phyloP scores from a whole-genome alignment of 2,888 invertebrate genomes.

The Xylota segnis region DNA sequence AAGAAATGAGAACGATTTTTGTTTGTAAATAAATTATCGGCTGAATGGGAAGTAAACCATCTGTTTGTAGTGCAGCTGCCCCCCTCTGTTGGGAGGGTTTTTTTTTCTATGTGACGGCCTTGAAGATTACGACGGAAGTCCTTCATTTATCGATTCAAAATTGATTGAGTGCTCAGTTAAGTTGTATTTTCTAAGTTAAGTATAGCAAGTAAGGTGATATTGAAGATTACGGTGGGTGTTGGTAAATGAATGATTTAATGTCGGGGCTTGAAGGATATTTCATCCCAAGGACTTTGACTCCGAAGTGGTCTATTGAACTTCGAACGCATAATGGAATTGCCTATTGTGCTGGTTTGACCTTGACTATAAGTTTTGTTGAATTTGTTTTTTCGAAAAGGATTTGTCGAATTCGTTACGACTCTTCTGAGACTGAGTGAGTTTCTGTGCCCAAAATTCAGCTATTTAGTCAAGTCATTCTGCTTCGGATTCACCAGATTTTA shows the following conservation, averaged over 20 bases:
- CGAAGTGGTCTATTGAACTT: neutral
- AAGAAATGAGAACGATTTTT: neutral
- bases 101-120: neutral
- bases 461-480: no score
- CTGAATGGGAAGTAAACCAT: slow-evolving; percentile 4
- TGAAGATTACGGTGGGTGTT: neutral
- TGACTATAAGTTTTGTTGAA: no score
- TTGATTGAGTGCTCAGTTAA: neutral
- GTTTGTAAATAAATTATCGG: slow-evolving; percentile 16
- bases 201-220: neutral
- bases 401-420: no score
- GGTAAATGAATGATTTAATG: neutral
- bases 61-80: neutral
- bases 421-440: no score
- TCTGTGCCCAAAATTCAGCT: no score
- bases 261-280: neutral
- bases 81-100: no score
- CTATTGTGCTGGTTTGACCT: no score
- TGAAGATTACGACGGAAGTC: neutral
- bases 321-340: no score
- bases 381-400: no score
- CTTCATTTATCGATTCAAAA: neutral
- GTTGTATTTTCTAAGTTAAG: neutral
- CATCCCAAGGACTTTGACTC: neutral
- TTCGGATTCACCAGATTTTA: no score